These are phyloP conservation scores for Plumapathes pennacea DNA, from an alignment of 92 coral and sea anemone species.

Conservation along the genomic window DNA sequence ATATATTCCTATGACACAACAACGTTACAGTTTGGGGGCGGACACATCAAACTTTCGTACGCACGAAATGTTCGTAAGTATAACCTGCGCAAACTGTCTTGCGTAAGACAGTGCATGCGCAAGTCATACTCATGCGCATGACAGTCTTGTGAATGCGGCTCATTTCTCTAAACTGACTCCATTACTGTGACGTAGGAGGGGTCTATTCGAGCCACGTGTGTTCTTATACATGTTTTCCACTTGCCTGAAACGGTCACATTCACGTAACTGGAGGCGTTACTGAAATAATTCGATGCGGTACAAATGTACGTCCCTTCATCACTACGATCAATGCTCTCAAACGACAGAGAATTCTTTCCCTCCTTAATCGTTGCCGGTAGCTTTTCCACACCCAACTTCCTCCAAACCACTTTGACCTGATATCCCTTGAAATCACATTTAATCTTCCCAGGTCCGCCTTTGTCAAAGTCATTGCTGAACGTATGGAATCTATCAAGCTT, in stretches of 20 bases:
- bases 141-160: too few relatives aligned
- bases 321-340: slow-evolving; percentile 24
- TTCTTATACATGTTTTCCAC: too few relatives aligned
- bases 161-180: too few relatives aligned
- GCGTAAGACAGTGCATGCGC: too few relatives aligned
- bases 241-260: slow-evolving; percentile 73
- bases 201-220: too few relatives aligned
- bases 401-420: slow-evolving; percentile 51
- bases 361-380: slow-evolving; percentile 10
- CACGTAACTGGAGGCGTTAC: slow-evolving; percentile 39
- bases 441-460: slow-evolving; percentile 19
- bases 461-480: background rate
- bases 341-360: slow-evolving; percentile 11
- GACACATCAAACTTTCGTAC: too few relatives aligned
- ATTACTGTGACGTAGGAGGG: too few relatives aligned
- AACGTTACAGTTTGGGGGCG: too few relatives aligned
- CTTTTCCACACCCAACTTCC: slow-evolving; percentile 27
- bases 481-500: slow-evolving; percentile 6
- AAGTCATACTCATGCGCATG: too few relatives aligned
- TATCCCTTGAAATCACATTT: slow-evolving; percentile 62
- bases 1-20: too few relatives aligned
- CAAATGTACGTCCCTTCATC: slow-evolving; percentile 82
- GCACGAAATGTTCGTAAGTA: too few relatives aligned
- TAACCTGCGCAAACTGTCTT: too few relatives aligned
- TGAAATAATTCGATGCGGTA: slow-evolving; percentile 65